Conservation (phyloP, 2,797 vertebrate species). For the Sylvia borin region DNA sequence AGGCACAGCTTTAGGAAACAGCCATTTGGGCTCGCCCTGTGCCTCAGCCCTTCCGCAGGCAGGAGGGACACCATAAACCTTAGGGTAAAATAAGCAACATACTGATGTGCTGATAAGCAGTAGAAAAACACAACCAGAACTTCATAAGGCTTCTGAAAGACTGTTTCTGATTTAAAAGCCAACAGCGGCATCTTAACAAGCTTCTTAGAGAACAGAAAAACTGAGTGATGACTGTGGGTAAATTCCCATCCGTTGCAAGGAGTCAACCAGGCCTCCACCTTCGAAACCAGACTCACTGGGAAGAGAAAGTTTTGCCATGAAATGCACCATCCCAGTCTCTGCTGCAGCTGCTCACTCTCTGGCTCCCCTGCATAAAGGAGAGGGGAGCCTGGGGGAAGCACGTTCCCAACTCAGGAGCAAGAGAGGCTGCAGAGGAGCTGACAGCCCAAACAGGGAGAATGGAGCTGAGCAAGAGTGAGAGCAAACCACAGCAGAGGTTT, state of each 20-base stretch:
- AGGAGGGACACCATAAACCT: neutral
- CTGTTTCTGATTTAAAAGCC: neutral
- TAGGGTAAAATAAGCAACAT: neutral
- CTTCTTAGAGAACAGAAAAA: neutral
- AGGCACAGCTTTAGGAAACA: neutral
- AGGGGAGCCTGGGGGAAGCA: neutral
- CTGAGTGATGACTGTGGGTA: neutral
- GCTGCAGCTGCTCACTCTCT: neutral
- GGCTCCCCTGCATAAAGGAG: neutral
- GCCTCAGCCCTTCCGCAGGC: neutral
- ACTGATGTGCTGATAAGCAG: neutral
- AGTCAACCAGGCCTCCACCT: neutral
- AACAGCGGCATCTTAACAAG: neutral
- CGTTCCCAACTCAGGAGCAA: fast-evolving
- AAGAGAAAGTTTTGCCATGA: neutral
- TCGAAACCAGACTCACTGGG: neutral
- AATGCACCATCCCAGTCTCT: neutral
- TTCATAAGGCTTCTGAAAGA: neutral
- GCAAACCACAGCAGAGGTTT: neutral
- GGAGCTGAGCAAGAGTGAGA: neutral
- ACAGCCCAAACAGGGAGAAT: neutral
- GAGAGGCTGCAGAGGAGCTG: neutral
- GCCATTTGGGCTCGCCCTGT: neutral
- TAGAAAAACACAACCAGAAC: neutral
- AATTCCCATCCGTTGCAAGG: neutral